Percentiles rank a stretch among this genome's conserved stretches.
These are phyloP conservation scores for Clupea harengus DNA, from an alignment of 2,113 vertebrate genomes.

Conservation along the genomic window DNA sequence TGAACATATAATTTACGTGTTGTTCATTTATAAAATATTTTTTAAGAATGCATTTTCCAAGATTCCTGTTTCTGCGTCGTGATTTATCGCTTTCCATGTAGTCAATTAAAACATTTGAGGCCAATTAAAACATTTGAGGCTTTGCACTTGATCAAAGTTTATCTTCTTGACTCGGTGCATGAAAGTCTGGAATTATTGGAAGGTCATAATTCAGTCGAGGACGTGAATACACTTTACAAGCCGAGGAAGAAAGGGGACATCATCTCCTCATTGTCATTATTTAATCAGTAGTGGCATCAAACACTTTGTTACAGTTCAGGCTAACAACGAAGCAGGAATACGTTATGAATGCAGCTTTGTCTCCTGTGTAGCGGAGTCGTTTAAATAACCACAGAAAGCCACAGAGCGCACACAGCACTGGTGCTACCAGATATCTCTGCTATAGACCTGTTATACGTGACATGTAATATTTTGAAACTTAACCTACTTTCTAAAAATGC, in stretches of 20 bases:
- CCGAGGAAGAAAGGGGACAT: conserved; percentile 66
- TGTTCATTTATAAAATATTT: conserved; percentile 61
- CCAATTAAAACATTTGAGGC: conserved; percentile 61
- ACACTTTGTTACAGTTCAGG: conserved; percentile 73
- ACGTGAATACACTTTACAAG: conserved; percentile 75
- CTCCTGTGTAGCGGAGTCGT: conserved; percentile 65
- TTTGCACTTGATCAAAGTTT: conserved; percentile 63
- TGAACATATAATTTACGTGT: conserved; percentile 53
- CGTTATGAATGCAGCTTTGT: conserved; percentile 73
- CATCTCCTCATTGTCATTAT: conserved; percentile 68
- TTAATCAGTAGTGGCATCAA: conserved; percentile 77
- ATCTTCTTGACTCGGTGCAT: conserved; percentile 51
- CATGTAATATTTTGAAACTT: not conserved
- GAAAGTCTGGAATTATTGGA: conserved; percentile 52
- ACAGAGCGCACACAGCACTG: conserved; percentile 14
- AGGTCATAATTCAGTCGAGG: conserved; percentile 67
- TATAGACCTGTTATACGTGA: not conserved
- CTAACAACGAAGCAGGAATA: conserved; percentile 62
- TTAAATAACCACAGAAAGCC: conserved; percentile 63
- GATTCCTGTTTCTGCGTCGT: conserved; percentile 52
- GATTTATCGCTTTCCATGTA: conserved; percentile 42
- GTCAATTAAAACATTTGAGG: conserved; percentile 61
- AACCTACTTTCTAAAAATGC: not conserved
- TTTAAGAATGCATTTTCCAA: conserved; percentile 65
- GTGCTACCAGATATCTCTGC: not conserved